These are phyloP conservation scores for Drosophila navojoa DNA, from an alignment of 1,140 invertebrate genomes.

Conservation along the genomic window DNA sequence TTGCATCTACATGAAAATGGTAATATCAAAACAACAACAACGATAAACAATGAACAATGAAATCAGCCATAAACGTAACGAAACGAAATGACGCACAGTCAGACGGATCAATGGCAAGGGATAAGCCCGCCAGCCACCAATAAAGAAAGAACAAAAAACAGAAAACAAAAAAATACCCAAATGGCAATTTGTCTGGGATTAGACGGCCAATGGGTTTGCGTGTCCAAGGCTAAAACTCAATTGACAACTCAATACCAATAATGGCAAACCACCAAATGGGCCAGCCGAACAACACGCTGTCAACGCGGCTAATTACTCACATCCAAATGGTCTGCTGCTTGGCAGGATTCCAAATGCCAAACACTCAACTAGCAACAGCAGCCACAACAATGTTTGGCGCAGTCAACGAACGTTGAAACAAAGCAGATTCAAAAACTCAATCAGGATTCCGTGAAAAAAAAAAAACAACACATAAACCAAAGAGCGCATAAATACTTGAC, in stretches of 20 bases:
- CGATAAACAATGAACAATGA: slow-evolving; percentile 24
- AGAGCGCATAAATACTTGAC: slow-evolving; percentile 15
- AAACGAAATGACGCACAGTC: not conserved
- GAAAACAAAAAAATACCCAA: not conserved
- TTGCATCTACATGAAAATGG: slow-evolving; percentile 56
- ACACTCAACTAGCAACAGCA: no score
- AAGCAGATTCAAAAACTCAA: slow-evolving; percentile 54
- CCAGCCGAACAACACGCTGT: slow-evolving; percentile 2
- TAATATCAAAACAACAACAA: slow-evolving; percentile 19
- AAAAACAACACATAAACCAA: not conserved
- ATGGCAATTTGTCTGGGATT: slow-evolving; percentile 35
- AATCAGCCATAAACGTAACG: not conserved
- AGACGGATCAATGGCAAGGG: slow-evolving; percentile 5
- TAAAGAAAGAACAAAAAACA: not conserved
- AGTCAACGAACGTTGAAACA: slow-evolving; percentile 53
- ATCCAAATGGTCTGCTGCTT: slow-evolving; percentile 4
- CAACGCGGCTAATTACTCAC: slow-evolving; percentile 68
- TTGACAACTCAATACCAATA: slow-evolving; percentile 64
- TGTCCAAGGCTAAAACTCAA: slow-evolving; percentile 52
- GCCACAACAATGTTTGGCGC: slow-evolving; percentile 2
- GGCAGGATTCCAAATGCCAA: slow-evolving; percentile 7
- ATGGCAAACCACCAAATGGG: slow-evolving; percentile 35
- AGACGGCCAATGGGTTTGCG: slow-evolving; percentile 33
- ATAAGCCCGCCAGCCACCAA: not conserved
- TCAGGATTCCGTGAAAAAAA: slow-evolving; percentile 29